These are phyloP conservation scores for Platalea minor DNA, from an alignment of 2,797 vertebrate genomes.

Conservation along the genomic window DNA sequence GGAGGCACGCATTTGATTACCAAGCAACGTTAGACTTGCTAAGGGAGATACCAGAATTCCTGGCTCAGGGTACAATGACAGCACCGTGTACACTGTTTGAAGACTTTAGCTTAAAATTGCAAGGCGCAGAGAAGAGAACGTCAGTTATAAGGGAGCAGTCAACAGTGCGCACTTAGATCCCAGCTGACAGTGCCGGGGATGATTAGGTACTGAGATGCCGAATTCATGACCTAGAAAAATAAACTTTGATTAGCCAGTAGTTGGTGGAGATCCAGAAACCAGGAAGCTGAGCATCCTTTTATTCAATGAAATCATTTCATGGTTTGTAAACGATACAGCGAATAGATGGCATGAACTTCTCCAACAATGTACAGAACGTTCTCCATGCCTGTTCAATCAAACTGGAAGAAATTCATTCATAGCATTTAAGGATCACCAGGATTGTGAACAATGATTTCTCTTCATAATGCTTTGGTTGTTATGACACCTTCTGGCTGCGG, in stretches of 20 bases:
- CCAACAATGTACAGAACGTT: not conserved
- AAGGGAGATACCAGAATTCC: not conserved
- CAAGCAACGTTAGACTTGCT: not conserved
- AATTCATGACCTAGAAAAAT: constrained; percentile 9
- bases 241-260: not conserved
- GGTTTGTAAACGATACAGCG: not conserved
- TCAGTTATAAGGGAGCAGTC: not conserved
- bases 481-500: constrained; percentile 59
- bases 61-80: not conserved
- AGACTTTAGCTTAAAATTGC: not conserved
- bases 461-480: constrained; percentile 41
- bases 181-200: not conserved
- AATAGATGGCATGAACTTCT: not conserved
- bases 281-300: not conserved
- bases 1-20: not conserved
- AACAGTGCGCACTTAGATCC: not conserved
- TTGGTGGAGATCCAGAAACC: not conserved
- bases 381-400: not conserved
- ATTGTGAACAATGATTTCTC: not conserved
- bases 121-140: not conserved
- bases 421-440: not conserved
- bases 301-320: not conserved
- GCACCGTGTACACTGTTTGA: not conserved
- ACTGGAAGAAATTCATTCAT: not conserved
- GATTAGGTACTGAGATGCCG: not conserved